Conservation (phyloP, 2,797 vertebrate genomes). For the Gallinago stenura region DNA sequence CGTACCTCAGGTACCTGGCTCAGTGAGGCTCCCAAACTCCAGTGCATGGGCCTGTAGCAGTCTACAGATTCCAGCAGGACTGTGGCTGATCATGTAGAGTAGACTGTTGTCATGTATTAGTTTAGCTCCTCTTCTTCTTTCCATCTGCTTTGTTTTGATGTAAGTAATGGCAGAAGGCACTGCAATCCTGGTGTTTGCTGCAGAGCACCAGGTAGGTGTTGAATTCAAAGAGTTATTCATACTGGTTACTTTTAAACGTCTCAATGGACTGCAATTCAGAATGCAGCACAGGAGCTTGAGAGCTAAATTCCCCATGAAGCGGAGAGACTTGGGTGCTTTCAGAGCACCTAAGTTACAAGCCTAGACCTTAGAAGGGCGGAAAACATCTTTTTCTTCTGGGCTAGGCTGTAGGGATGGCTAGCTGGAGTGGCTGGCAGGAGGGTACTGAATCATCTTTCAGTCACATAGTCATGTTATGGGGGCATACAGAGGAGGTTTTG, state of each 20-base stretch:
- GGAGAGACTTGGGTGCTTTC: not conserved
- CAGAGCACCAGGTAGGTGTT: not conserved
- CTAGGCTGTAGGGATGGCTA: not conserved
- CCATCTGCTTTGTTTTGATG: not conserved
- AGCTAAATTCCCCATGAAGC: not conserved
- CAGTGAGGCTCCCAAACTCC: not conserved
- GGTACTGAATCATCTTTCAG: not conserved
- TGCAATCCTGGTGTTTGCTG: not conserved
- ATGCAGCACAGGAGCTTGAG: not conserved
- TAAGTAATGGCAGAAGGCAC: not conserved
- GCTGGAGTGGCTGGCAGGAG: not conserved
- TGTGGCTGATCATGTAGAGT: not conserved
- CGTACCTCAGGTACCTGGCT: not conserved
- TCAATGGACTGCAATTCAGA: not conserved
- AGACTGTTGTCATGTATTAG: not conserved
- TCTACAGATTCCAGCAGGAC: not conserved
- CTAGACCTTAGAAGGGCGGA: not conserved
- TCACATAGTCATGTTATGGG: not conserved
- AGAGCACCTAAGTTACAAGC: not conserved
- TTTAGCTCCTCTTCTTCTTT: not conserved
- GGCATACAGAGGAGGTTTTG: not conserved
- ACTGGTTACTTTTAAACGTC: not conserved
- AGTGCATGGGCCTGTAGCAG: not conserved
- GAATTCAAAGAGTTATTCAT: not conserved
- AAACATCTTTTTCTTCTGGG: not conserved